These are phyloP conservation scores for Aleiodes sp. DNA, from an alignment of 1,140 invertebrate species.

Conservation along the genomic window DNA sequence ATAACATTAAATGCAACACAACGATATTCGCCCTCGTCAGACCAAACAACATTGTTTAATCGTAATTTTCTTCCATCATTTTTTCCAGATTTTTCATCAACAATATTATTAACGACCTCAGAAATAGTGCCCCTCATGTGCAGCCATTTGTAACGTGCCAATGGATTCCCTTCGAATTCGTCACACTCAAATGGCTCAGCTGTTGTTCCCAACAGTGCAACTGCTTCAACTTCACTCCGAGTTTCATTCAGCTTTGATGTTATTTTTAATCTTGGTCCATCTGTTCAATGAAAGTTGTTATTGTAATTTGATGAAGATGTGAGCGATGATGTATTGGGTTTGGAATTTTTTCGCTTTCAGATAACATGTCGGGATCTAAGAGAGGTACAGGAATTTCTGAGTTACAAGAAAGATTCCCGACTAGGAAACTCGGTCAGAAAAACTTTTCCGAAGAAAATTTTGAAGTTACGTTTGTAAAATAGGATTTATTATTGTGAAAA, in stretches of 20 bases:
- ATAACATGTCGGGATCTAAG: no score
- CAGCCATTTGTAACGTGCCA: constrained; percentile 73
- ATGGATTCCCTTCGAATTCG: constrained; percentile 83
- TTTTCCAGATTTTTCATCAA: constrained; percentile 43
- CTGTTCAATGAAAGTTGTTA: no score
- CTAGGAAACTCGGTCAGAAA: no score
- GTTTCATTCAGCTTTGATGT: constrained; percentile 76
- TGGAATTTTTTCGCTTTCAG: no score
- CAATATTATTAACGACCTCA: constrained; percentile 51
- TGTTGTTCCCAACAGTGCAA: constrained; percentile 65
- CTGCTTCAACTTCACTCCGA: constrained; percentile 57
- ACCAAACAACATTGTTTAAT: constrained; percentile 59
- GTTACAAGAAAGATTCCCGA: no score
- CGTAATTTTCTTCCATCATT: constrained; percentile 44
- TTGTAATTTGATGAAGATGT: constrained; percentile 34
- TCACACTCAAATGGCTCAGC: constrained; percentile 81
- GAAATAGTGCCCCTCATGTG: constrained; percentile 55
- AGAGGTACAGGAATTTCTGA: no score
- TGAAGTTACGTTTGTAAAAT: no score
- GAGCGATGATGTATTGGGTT: neutral
- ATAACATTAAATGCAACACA: constrained; percentile 62
- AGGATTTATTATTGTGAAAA: no score
- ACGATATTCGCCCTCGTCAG: constrained; percentile 60
- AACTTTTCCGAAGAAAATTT: no score
- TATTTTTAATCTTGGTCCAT: constrained; percentile 79